phyloP scores from a whole-genome alignment of 2,113 vertebrate genomes.

The Andinoacara biseriatus region DNA sequence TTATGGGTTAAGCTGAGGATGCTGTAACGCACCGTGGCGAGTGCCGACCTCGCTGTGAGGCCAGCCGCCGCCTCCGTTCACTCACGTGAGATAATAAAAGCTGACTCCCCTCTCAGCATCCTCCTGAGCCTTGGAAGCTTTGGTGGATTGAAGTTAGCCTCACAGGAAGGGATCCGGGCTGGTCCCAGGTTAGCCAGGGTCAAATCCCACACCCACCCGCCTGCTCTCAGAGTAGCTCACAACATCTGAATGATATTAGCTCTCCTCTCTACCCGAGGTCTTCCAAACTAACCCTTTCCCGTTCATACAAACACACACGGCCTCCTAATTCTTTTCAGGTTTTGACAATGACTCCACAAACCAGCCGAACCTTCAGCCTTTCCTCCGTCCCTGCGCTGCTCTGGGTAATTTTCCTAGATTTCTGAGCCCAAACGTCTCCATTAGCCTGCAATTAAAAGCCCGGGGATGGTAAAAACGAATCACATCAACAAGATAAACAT shows the following conservation, averaged over 20 bases:
- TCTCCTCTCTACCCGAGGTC: slow-evolving; percentile 1
- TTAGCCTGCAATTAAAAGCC: slow-evolving; percentile 36
- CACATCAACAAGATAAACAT: slow-evolving; percentile 3
- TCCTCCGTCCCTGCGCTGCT: slow-evolving; percentile 25
- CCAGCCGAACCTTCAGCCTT: slow-evolving; percentile 21
- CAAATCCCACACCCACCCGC: slow-evolving; percentile 35
- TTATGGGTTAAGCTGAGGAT: not conserved
- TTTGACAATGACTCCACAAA: slow-evolving; percentile 37
- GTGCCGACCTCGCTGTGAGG: slow-evolving; percentile 10
- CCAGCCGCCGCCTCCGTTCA: slow-evolving; percentile 8
- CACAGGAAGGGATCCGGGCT: slow-evolving; percentile 35
- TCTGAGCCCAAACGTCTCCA: slow-evolving; percentile 33
- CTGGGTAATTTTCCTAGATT: slow-evolving; percentile 32
- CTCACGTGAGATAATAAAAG: slow-evolving; percentile 58
- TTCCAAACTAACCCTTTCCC: not conserved
- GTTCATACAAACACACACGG: slow-evolving; percentile 30
- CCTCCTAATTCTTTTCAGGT: slow-evolving; percentile 65
- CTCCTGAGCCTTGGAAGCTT: slow-evolving; percentile 28
- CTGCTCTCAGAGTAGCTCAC: slow-evolving; percentile 30
- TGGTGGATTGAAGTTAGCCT: slow-evolving; percentile 54
- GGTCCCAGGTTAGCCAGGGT: slow-evolving; percentile 59
- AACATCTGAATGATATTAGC: slow-evolving; percentile 79
- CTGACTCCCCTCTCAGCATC: slow-evolving; percentile 22
- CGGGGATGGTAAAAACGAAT: not conserved
- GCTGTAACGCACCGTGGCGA: not conserved